Base-by-base conservation (phyloP, 2,888 invertebrate species). In the Spatulosminthurus flaviceps region DNA sequence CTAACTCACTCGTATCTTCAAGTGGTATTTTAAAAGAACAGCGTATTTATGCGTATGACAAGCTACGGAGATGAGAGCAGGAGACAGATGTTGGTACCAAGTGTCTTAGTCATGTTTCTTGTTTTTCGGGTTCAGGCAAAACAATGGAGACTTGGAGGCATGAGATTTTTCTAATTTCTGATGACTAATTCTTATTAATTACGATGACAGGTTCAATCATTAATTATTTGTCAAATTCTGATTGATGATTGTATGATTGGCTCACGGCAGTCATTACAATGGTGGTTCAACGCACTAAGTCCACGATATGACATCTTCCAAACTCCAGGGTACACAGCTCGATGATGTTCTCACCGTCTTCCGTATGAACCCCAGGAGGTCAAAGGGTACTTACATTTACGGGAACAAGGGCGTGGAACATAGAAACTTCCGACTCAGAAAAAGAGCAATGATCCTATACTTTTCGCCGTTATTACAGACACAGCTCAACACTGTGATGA, bases 181-280 rank as follows among this genome's bases (percentile, higher is more conserved):
- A 28, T 28, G 42, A 72, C 43, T 42, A 61, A 74, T 74, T 60
- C 29, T 51, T 60, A 74, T 74, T 74, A 74, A 74, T 74, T 51
- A 60, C 51, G 26, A 74, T 74, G 73, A 61, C n/a, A 26, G 61
- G 29, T 60, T 28, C 60, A 74, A 24, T 34, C 73, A 74, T 74
- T 74, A 74, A 74, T 74, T 74, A 74, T 74, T 74, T 74, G 73
- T 74, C 73, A 74, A 61, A 74, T 19, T 28, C 60, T 74, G 73
- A 74, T 74, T 61, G 60, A 74, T 74, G 60, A 51, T 29, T 74
- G 22, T 29, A 28, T 74, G 24, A 74, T 60, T 74, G 29, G 73
- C 43, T 24, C 60, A 43, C 43, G 64, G 64, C 64, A 24, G 19
- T 13, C 22, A 2, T 16, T 24, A 64, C 64, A 64, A 64, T 64